Conservation (phyloP, 2,797 vertebrate genomes). For the Hoplostethus atlanticus region DNA sequence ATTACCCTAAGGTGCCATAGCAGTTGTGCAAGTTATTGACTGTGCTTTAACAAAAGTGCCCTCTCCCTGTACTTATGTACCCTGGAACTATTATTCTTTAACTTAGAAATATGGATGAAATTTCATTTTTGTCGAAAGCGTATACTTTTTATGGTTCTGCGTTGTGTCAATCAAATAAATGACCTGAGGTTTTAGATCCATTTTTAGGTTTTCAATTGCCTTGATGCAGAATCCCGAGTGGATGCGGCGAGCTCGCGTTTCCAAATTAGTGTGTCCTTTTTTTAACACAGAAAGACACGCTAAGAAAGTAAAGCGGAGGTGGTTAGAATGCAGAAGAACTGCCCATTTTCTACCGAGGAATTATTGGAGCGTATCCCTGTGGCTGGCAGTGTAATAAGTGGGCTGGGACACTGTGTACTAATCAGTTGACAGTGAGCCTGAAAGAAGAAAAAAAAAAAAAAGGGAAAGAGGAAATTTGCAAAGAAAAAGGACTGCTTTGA, state of each 20-base stretch:
- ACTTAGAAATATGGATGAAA: slow-evolving; percentile 72
- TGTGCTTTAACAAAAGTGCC: slow-evolving; percentile 74
- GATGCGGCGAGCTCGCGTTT: slow-evolving; percentile 61
- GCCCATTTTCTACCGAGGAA: slow-evolving; percentile 67
- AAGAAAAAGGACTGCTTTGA: slow-evolving; percentile 54
- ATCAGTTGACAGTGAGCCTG: slow-evolving; percentile 68
- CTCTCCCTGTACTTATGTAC: slow-evolving; percentile 59
- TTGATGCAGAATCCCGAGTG: slow-evolving; percentile 59
- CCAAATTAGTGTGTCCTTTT: slow-evolving; percentile 58
- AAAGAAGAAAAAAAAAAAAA: slow-evolving; percentile 24
- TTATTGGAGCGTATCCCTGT: slow-evolving; percentile 78
- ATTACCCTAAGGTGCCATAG: slow-evolving; percentile 73
- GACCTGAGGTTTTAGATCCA: slow-evolving; percentile 54
- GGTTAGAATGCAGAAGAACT: slow-evolving; percentile 70
- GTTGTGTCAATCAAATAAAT: slow-evolving; percentile 76
- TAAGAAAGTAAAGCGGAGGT: slow-evolving; percentile 60
- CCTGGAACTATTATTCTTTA: slow-evolving; percentile 62
- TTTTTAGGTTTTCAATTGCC: slow-evolving; percentile 65
- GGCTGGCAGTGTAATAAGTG: slow-evolving; percentile 72
- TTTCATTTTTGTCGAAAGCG: slow-evolving; percentile 79
- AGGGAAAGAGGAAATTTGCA: slow-evolving; percentile 23
- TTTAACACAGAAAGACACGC: slow-evolving; percentile 45
- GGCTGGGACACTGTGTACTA: slow-evolving; percentile 74
- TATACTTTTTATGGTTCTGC: slow-evolving; percentile 56
- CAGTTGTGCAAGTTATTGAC: slow-evolving; percentile 78